phyloP scores from a whole-genome alignment of 2,797 vertebrate species.

The Melanitta fusca region DNA sequence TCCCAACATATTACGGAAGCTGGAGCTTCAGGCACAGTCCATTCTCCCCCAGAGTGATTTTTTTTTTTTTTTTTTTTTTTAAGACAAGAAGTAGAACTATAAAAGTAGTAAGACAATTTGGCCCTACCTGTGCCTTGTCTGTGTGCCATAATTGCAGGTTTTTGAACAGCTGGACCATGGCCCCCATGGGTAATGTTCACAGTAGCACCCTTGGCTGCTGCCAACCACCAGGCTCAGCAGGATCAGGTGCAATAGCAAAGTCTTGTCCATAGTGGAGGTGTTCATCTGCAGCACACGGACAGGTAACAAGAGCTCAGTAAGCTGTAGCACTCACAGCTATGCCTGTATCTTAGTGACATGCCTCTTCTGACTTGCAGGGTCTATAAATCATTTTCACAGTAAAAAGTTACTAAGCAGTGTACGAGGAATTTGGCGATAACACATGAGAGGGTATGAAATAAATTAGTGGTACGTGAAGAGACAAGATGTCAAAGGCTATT shows the following conservation, averaged over 20 bases:
- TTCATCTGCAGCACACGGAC: background rate
- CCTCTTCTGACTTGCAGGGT: background rate
- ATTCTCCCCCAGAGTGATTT: background rate
- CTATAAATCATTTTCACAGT: background rate
- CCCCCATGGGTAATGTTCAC: slow-evolving; percentile 88
- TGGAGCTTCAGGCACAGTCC: rapidly evolving
- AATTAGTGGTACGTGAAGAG: background rate
- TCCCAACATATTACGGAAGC: background rate
- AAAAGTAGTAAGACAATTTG: background rate
- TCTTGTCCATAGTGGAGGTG: background rate
- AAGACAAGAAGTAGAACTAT: background rate
- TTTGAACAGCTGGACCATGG: slow-evolving; percentile 88
- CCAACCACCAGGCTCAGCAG: slow-evolving; percentile 73
- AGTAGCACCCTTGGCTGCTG: slow-evolving; percentile 83
- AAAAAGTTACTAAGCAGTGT: background rate
- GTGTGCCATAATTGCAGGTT: slow-evolving; percentile 88
- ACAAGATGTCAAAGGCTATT: background rate
- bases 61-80: background rate
- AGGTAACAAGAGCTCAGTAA: background rate
- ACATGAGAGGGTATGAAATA: background rate
- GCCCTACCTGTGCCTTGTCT: slow-evolving; percentile 82
- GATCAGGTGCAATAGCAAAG: slow-evolving; percentile 27
- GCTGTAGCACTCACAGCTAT: background rate
- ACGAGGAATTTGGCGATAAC: background rate
- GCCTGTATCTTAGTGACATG: background rate